A percentile compares a stretch with the other conserved stretches of the same genome.
Conservation (phyloP, 2,113 vertebrate species). For the Percopsis transmontana region DNA sequence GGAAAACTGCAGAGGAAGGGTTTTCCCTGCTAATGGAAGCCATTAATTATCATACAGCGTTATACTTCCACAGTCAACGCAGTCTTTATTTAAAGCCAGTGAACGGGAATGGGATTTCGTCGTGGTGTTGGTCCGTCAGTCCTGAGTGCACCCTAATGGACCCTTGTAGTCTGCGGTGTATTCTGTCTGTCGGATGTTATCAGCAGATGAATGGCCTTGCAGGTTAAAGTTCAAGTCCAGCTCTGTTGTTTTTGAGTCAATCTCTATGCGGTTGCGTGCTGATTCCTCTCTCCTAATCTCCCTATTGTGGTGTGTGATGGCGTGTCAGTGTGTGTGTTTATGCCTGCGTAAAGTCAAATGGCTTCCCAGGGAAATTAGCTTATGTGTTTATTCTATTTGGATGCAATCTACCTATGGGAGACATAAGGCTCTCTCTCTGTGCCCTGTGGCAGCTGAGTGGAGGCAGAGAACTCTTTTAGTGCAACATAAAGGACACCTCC, state of each 20-base stretch:
- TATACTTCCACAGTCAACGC: slow-evolving; percentile 54
- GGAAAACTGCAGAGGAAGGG: slow-evolving; percentile 70
- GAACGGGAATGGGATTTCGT: slow-evolving; percentile 30
- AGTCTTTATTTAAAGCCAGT: slow-evolving; percentile 40
- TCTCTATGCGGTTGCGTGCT: slow-evolving; percentile 48
- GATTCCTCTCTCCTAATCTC: slow-evolving; percentile 64
- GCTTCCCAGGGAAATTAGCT: slow-evolving; percentile 33
- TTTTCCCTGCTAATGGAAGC: slow-evolving; percentile 61
- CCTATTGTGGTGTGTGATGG: slow-evolving; percentile 49
- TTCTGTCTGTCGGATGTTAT: slow-evolving; percentile 60
- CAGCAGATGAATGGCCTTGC: slow-evolving; percentile 64
- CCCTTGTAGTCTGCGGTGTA: slow-evolving; percentile 39
- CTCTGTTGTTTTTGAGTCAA: slow-evolving; percentile 67
- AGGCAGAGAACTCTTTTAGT: slow-evolving; percentile 59
- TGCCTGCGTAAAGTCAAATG: slow-evolving; percentile 8
- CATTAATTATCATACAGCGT: slow-evolving; percentile 66
- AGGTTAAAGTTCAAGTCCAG: slow-evolving; percentile 70
- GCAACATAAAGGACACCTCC: slow-evolving; percentile 63
- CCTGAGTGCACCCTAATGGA: slow-evolving; percentile 34
- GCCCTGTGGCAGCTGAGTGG: slow-evolving; percentile 53
- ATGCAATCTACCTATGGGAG: slow-evolving; percentile 59
- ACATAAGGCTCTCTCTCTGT: slow-evolving; percentile 37
- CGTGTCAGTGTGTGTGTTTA: slow-evolving; percentile 10
- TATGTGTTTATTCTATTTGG: slow-evolving; percentile 46
- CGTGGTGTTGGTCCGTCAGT: slow-evolving; percentile 18